A percentile compares a stretch with the other conserved stretches of the same genome.
Conservation (phyloP, 2,113 vertebrate species). For the Xyrauchen texanus region DNA sequence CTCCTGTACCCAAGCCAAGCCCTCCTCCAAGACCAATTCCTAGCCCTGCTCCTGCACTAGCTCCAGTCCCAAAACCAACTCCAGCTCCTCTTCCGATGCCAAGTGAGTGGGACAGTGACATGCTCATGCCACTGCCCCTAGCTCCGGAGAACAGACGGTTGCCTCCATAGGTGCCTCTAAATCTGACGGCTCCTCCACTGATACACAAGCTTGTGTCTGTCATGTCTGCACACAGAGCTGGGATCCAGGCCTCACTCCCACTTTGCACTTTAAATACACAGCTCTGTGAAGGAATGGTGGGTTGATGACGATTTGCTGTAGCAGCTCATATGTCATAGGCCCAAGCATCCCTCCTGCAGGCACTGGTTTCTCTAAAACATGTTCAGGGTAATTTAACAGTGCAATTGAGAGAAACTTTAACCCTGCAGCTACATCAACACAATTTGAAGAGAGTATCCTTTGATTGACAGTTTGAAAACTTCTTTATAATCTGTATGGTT, state of each 20-base stretch:
- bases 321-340: conserved; percentile 23
- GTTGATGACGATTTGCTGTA: conserved; percentile 32
- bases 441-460: background rate
- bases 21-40: conserved; percentile 38
- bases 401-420: background rate
- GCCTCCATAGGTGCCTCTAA: conserved; percentile 64
- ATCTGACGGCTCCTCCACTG: conserved; percentile 64
- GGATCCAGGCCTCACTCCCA: conserved; percentile 29
- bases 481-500: background rate
- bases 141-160: conserved; percentile 57
- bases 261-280: conserved; percentile 53
- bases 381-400: conserved; percentile 36
- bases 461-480: background rate
- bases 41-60: conserved; percentile 29
- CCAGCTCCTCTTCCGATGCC: conserved; percentile 42
- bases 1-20: conserved; percentile 40
- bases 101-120: conserved; percentile 44
- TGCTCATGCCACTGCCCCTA: conserved; percentile 21
- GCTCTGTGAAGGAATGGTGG: background rate
- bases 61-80: conserved; percentile 7
- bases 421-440: background rate
- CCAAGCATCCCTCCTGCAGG: conserved; percentile 51
- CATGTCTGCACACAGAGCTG: conserved; percentile 55
- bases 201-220: conserved; percentile 50
- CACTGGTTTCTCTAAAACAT: conserved; percentile 42